Evolutionary conservation across 1,140 invertebrate species (phyloP), one percentile per base, ranked within the genome.

Genomic region (Drosophila sproati): DNA sequence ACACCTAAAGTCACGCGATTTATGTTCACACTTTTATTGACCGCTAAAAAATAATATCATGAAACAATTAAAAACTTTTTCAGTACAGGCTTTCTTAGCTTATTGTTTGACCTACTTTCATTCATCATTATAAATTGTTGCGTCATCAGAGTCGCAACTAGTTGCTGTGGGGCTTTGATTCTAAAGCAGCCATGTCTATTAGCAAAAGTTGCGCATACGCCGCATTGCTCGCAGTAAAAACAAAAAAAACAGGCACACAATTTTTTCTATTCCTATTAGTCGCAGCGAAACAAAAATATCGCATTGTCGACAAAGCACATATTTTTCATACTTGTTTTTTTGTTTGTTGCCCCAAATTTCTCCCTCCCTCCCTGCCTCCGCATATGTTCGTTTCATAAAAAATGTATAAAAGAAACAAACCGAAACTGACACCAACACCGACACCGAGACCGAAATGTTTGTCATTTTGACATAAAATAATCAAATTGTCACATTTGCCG

Each of bases 391-490:
- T 73, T 74, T 85, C 70, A 86, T 87, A 79, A 82, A 87, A 86
- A 79, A 88, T 82, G 74, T 76, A 86, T 88, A 88, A 87, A 87
- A 76, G 60, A 50, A 51, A 29, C 12, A 31, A 34, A 51, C 37
- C 37, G 8, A 51, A 48, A 43, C 47, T 12, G 8, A 55, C 28
- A 55, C 20, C 20, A 20, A 20, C 20, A 20, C 20, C 20, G 20
- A 20, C 20, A 20, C 20, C 20, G 20, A 20, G 20, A 20, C 20
- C 20, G 66, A 70, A 69, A 73, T 72, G 64, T 71, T 69, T 87
- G 70, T 43, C 73, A 78, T 86, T 87, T 82, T 82, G 77, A 87
- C 80, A 74, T 80, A 67, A 80, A 87, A 87, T 87, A 88, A 87
- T 88, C 82, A 88, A 87, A 87, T 83, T 83, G 82, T 79, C 69